phyloP scores from a whole-genome alignment of 2,113 vertebrate genomes.

The Psittacula cyanocephala region DNA sequence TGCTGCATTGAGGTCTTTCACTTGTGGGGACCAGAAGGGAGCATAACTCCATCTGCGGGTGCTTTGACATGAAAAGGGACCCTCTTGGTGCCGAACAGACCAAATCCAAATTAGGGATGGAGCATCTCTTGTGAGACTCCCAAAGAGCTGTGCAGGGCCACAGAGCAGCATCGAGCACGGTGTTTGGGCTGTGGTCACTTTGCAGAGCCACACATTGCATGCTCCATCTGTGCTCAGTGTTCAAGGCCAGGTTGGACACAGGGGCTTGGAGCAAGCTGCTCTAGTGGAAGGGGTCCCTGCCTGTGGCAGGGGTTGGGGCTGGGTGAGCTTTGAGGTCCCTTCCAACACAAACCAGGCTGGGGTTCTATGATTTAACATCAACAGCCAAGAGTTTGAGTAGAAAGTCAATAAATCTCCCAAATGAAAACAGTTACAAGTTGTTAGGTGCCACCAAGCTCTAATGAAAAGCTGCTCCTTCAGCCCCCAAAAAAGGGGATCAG shows the following conservation, averaged over 20 bases:
- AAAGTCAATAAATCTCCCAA: not conserved
- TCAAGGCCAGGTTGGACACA: not conserved
- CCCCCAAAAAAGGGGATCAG: not conserved
- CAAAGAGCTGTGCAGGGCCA: fast-evolving
- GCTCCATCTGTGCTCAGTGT: not conserved
- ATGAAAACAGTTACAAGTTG: not conserved
- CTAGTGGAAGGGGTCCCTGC: not conserved
- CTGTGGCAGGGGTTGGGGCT: not conserved
- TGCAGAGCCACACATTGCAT: fast-evolving
- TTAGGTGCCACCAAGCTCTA: not conserved
- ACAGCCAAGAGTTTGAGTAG: not conserved
- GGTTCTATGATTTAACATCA: not conserved
- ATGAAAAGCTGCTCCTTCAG: not conserved
- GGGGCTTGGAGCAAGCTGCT: not conserved
- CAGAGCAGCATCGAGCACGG: fast-evolving
- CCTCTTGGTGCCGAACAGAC: not conserved
- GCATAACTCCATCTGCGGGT: not conserved
- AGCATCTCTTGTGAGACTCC: not conserved
- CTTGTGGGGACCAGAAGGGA: not conserved
- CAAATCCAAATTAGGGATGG: not conserved
- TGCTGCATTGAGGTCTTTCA: not conserved
- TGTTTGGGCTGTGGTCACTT: not conserved
- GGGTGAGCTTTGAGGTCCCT: not conserved
- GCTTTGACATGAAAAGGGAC: not conserved
- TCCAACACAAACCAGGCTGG: not conserved